Evolutionary conservation across 2,113 vertebrate species (phyloP), one percentile per base, ranked within the genome.

Genomic region (Pomatostomus ruficeps): DNA sequence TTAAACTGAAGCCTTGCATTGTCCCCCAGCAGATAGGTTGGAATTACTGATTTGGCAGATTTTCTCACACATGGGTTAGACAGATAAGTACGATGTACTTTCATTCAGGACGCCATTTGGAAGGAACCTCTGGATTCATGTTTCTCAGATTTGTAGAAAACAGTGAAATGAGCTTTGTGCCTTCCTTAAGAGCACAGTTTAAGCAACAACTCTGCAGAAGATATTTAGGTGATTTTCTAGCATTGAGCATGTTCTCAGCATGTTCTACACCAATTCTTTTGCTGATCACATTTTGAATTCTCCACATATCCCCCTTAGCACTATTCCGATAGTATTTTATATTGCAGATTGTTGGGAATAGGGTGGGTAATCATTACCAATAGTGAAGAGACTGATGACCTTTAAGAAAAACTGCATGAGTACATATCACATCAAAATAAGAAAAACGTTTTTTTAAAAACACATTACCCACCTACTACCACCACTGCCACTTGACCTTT

Each of bases 41-140:
- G 87, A 95, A 96, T 96, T 91, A 96, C 93, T 95, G 96, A 97
- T 96, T 93, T 96, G 81, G 85, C 87, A 96, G 94, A 92, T 96
- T 95, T 95, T 89, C 94, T 92, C 85, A 73, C 95, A 83, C 93
- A 51, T 96, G 95, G 89, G 89, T 88, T 73, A 88, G 81, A 61
- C 95, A 94, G 96, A 96, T 96, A 96, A 96, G 89, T 97, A 46
- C 4, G 2, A 62, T 5, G 24, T n/a, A 86, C 86, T 95, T 95
- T 88, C 75, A 82, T 58, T 79, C 62, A 73, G 43, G 89, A 87
- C 66, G 58, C 67, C 67, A 46, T 89, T 91, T 79, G 77, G 85
- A 91, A 91, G 54, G 81, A 93, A 73, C 49, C 84, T 66, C 84
- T 29, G 66, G 67, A 91, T 76, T 83, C 45, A 42, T 2, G 1